phyloP scores from a whole-genome alignment of 1,140 invertebrate species.

The Coelopa frigida region DNA sequence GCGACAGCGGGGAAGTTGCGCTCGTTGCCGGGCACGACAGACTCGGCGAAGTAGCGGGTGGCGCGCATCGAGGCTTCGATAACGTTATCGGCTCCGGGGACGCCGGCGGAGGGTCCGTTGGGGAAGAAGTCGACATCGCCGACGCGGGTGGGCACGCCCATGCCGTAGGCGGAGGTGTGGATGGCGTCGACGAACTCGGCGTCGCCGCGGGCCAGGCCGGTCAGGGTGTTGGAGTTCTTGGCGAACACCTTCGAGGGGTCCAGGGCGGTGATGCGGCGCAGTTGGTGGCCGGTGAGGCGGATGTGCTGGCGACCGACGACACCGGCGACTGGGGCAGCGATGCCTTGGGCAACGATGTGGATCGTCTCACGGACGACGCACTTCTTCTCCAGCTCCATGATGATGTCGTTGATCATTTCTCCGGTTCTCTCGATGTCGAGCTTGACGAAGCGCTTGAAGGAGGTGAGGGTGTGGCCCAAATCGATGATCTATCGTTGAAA shows the following conservation, averaged over 20 bases:
- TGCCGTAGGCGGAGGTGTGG: slow-evolving; percentile 63
- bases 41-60: slow-evolving; percentile 56
- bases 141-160: slow-evolving; percentile 58
- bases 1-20: slow-evolving; percentile 35
- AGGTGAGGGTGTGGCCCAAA: slow-evolving; percentile 32
- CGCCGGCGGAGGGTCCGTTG: slow-evolving; percentile 51
- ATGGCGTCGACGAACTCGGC: slow-evolving; percentile 63
- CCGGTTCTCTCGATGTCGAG: slow-evolving; percentile 32
- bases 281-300: slow-evolving; percentile 39
- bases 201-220: slow-evolving; percentile 49
- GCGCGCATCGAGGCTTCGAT: slow-evolving; percentile 59
- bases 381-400: slow-evolving; percentile 29
- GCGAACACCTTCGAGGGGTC: slow-evolving; percentile 66
- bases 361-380: slow-evolving; percentile 33
- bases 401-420: slow-evolving; percentile 29
- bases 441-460: slow-evolving; percentile 32
- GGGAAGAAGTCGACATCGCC: slow-evolving; percentile 75
- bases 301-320: slow-evolving; percentile 56
- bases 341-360: slow-evolving; percentile 39
- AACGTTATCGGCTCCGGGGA: slow-evolving; percentile 49
- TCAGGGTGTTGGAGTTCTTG: slow-evolving; percentile 45
- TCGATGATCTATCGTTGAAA: slow-evolving; percentile 37
- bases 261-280: slow-evolving; percentile 58
- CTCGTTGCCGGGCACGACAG: slow-evolving; percentile 47
- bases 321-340: slow-evolving; percentile 49